These are phyloP conservation scores for Strix occidentalis DNA, from an alignment of 2,797 vertebrate genomes.

Conservation along the genomic window DNA sequence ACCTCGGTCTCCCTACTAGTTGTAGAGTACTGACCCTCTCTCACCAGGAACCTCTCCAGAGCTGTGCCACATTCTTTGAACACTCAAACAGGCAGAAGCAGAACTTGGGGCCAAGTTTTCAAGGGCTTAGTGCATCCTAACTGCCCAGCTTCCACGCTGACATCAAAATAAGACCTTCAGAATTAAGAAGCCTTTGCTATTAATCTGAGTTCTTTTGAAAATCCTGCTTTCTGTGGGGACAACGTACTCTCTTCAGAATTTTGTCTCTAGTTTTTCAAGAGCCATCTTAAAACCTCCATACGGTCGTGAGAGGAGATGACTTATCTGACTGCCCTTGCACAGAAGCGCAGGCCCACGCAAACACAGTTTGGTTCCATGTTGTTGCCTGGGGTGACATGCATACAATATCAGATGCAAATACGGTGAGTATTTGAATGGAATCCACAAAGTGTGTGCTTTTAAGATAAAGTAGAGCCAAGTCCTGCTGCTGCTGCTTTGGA, in stretches of 20 bases:
- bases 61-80: not conserved
- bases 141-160: not conserved
- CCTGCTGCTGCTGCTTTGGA: conserved; percentile 21
- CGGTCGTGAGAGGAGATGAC: not conserved
- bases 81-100: not conserved
- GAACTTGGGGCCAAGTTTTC: not conserved
- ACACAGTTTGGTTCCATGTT: not conserved
- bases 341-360: not conserved
- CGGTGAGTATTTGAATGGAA: conserved; percentile 37
- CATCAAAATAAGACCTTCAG: not conserved
- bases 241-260: not conserved
- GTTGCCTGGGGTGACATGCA: conserved; percentile 10
- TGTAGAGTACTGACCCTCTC: not conserved
- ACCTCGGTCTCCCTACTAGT: not conserved
- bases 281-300: not conserved
- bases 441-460: conserved; percentile 33
- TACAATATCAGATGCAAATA: conserved; percentile 52
- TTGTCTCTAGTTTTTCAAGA: not conserved
- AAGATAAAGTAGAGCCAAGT: conserved; percentile 45
- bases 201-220: not conserved
- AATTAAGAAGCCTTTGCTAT: not conserved
- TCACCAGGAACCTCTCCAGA: not conserved
- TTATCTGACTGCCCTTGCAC: not conserved
- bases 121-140: not conserved
- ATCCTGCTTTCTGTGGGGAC: not conserved